Evolutionary conservation across 2,113 vertebrate genomes (phyloP), one percentile per base, ranked within the genome.

Genomic region (Oryzias javanicus): DNA sequence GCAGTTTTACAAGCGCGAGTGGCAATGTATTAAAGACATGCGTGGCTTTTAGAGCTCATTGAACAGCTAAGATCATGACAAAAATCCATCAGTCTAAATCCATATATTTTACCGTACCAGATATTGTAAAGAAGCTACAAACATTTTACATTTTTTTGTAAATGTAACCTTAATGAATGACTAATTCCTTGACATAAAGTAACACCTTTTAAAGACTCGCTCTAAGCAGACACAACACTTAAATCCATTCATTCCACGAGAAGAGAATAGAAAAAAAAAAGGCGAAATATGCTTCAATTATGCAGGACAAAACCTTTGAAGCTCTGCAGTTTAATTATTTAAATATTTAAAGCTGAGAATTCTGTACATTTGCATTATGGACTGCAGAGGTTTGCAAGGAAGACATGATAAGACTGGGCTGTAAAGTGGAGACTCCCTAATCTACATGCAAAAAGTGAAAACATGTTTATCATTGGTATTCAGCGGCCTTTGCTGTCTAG

Each of bases 251-350:
- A 42, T 61, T 46, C 79, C 71, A 83, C 76, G 29, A 35, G 64
- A 70, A 79, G 65, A 74, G 72, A 73, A 72, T 48, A 45, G 17
- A 60, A 27, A 17, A 48, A 55, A 35, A 42, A 22, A 48, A 58
- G 45, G 55, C 64, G 29, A 42, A 58, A 61, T 41, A 47, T 41
- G 52, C 65, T 76, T 88, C 66, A 82, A 84, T 83, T 82, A 86
- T 88, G 80, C 74, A 86, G 54, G 60, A 81, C 16, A 22, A 70
- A 82, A 79, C 57, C 73, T 87, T 88, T 87, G 74, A 88, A 89
- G 86, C 74, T 82, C 77, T 59, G 53, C 75, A 79, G 70, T 87
- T 88, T 75, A 88, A 86, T 80, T 74, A 79, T 70, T 76, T 88
- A 83, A 35, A 85, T 84, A 87, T 88, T 86, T 85, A 87, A 86